Evolutionary conservation across 2,113 vertebrate species (phyloP), one percentile per base, ranked within the genome.

Genomic region (Poeciliopsis retropinna): DNA sequence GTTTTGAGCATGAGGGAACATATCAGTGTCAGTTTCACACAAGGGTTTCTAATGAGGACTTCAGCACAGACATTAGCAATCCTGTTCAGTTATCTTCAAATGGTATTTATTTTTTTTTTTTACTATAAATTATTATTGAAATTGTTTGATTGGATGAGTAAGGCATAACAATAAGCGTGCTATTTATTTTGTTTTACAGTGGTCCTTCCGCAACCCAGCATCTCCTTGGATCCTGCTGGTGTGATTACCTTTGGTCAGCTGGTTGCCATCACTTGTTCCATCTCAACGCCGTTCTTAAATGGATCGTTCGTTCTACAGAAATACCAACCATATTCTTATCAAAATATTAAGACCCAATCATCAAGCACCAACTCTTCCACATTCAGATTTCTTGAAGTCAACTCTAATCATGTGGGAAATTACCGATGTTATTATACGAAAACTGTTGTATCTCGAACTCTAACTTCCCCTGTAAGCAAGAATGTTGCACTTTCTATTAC

Each of bases 1-100:
- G 28, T 41, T 63, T 78, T 25, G n/a, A 47, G 1, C 1, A 62
- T 2, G 78, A 77, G 0, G 82, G 82, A 60, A 62, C 0, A 0
- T 83, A 83, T 34, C n/a, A 15, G 47, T 86, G 84, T 78, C 34
- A 57, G 44, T 80, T 74, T 71, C 4, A 60, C 34, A 78, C 0
- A n/a, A 60, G 0, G 29, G 15, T 29, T 63, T 11, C 30, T 17
- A 19, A 19, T 63, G 30, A 63, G 5, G 17, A 29, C 28, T 63
- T 63, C 30, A 19, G 12, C 28, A 30, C 61, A 30, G 6, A 19
- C 1, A 8, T 31, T 3, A 63, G 29, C 22, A 3, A 32, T 17
- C 2, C 28, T 17, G 7, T 63, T 15, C 29, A 31, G 29, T 13
- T 63, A 63, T 27, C 7, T 51, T 51, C 19, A 51, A 51, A 51